Base-by-base conservation (phyloP, 2,888 invertebrate species). In the Thymelicus acteon region DNA sequence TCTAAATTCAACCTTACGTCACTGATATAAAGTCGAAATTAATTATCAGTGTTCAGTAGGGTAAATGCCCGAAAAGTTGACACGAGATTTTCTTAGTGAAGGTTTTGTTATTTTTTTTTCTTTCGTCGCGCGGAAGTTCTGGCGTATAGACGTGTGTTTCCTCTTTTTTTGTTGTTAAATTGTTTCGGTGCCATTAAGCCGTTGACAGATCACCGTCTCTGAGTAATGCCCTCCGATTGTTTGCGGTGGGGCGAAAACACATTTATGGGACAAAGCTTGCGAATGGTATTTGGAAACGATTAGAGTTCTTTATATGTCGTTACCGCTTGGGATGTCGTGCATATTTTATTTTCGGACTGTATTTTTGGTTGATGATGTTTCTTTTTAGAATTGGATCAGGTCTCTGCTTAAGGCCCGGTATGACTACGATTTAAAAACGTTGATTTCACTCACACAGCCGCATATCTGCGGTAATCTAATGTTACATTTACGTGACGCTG, bases 161-260 rank as follows among this genome's bases (percentile, higher is more conserved):
- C 93, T 88, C 78, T 74, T 90, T 93, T 92, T 92, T 93, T 93
- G 92, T 92, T 92, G 87, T 79, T 85, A 91, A 93, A 93, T 92
- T 93, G 93, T 92, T 93, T 93, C 93, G 87, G 80, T 92, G 84
- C 93, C 93, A 93, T 93, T 93, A 93, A 89, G 88, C 89, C 89
- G 91, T 91, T 93, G 93, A 93, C 92, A 93, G 90, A 93, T 93
- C 87, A 88, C 88, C 85, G 83, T 78, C 80, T 82, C 81, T 89
- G 89, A 92, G 89, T 90, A 91, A 92, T 92, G 88, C 82, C 83
- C 82, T 82, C 78, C 82, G 81, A 92, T 91, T 91, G 90, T 92
- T 90, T 77, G 81, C 72, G 67, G 72, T 72, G 75, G 82, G 83
- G 83, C 78, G 82, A 81, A 77, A 78, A 75, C 75, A 75, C 77